Conservation (phyloP, 2,113 vertebrate species). For the Leucoraja erinaceus region DNA sequence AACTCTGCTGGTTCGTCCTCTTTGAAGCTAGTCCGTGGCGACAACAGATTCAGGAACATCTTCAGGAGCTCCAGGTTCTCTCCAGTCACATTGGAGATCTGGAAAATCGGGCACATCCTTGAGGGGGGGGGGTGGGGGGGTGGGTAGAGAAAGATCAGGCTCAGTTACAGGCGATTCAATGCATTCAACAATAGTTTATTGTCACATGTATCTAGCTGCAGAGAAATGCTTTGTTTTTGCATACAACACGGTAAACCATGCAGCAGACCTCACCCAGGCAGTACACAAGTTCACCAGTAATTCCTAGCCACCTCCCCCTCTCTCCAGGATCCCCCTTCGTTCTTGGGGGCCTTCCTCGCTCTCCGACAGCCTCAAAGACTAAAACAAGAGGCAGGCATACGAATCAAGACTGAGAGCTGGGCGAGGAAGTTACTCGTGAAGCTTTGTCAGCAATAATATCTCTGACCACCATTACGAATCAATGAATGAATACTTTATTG, state of each 20-base stretch:
- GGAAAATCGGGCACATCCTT: conserved; percentile 98
- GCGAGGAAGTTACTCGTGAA: background rate
- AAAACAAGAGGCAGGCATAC: background rate
- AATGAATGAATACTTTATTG: no score
- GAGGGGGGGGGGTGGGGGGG: conserved; percentile 35
- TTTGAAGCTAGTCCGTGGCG: conserved; percentile 85
- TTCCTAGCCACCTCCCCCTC: no score
- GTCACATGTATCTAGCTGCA: no score
- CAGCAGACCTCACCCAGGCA: no score
- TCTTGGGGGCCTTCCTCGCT: no score
- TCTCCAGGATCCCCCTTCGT: no score
- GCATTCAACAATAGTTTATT: no score
- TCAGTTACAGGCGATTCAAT: background rate
- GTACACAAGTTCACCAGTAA: no score
- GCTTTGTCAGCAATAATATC: background rate
- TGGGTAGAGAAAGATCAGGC: background rate
- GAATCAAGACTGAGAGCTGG: background rate
- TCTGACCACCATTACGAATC: background rate
- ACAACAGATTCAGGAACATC: conserved; percentile 96
- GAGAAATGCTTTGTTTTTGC: no score
- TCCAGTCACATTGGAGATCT: conserved; percentile 93
- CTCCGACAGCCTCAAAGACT: no score
- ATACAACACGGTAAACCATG: no score
- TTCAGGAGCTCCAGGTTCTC: conserved; percentile 94
- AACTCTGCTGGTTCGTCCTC: conserved; percentile 96